Conservation (phyloP, 2,888 invertebrate genomes). For the Lamellibrachia columna region DNA sequence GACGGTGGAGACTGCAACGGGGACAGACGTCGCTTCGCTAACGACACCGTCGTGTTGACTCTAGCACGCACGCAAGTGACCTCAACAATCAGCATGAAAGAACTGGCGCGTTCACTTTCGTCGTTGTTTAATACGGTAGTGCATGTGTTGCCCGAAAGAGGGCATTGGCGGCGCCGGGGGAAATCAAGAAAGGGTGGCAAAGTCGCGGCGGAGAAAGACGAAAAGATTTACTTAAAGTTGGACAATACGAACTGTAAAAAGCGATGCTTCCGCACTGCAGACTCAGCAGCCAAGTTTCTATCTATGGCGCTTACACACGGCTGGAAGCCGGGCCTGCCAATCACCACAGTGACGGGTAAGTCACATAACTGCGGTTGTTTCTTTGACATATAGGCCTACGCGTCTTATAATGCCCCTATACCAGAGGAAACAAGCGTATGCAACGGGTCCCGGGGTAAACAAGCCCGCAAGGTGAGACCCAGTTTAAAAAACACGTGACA, state of each 20-base stretch:
- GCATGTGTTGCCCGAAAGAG: conserved; percentile 30
- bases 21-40: conserved; percentile 31
- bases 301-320: conserved; percentile 30
- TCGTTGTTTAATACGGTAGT: conserved; percentile 36
- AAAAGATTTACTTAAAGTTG: conserved; percentile 34
- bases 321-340: conserved; percentile 37
- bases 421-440: no score
- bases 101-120: conserved; percentile 34
- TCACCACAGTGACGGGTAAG: conserved; percentile 38
- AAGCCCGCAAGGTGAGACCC: no score
- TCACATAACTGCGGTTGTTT: background rate
- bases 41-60: conserved; percentile 34
- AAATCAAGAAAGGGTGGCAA: background rate
- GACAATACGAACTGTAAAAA: conserved; percentile 37
- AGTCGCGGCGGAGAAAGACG: background rate
- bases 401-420: background rate
- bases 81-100: conserved; percentile 24
- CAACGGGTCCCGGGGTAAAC: no score
- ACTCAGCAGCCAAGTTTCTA: conserved; percentile 34
- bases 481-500: no score
- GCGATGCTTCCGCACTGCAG: conserved; percentile 34
- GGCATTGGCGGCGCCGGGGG: background rate
- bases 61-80: conserved; percentile 27
- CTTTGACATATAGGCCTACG: no score
- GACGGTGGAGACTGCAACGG: conserved; percentile 40